Base-by-base conservation (phyloP, 2,113 vertebrate genomes). In the Eublepharis macularius region DNA sequence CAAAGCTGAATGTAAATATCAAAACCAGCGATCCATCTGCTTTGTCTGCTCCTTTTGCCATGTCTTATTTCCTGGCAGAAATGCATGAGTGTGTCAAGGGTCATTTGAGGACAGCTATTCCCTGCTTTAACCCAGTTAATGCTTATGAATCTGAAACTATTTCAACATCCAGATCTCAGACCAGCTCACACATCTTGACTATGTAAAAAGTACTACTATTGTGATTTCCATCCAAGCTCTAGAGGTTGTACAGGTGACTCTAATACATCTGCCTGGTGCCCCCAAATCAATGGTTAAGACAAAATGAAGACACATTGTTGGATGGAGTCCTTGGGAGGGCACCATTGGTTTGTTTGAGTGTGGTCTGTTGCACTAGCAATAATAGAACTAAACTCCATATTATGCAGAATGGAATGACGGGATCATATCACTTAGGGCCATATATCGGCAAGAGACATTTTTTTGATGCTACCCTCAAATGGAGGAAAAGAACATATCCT, bases 61-160 rank as follows among this genome's bases (percentile, higher is more conserved):
- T 93, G 87, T 85, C 76, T 88, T 92, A 88, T 92, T 80, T 92
- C 81, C 66, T 26, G 66, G 7, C 54, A 85, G 70, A 88, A 77
- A 82, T 78, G 84, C 1, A 89, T 89, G 41, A 86, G 4, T 19
- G 60, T 91, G 32, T 66, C 51, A 24, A 39, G 77, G 93, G 89
- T 93, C 88, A 80, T 90, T 86, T 54, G 11, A 91, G 94, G 93
- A 93, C 84, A 94, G 83, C 11, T 74, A 16, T 84, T 91, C 43
- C n/a, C 36, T 81, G 39, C 36, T 86, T 90, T 87, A 91, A 91
- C 78, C 43, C 82, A 69, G 54, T 45, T 89, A 54, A 47, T 84
- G 87, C 3, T 72, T 87, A 78, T 57, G 82, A 82, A 87, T 81
- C 47, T 84, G 73, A 91, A 39, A 39, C n/a, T 47, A 41, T 34